These are phyloP conservation scores for Poecile atricapillus DNA, from an alignment of 2,113 vertebrate species.

Conservation along the genomic window DNA sequence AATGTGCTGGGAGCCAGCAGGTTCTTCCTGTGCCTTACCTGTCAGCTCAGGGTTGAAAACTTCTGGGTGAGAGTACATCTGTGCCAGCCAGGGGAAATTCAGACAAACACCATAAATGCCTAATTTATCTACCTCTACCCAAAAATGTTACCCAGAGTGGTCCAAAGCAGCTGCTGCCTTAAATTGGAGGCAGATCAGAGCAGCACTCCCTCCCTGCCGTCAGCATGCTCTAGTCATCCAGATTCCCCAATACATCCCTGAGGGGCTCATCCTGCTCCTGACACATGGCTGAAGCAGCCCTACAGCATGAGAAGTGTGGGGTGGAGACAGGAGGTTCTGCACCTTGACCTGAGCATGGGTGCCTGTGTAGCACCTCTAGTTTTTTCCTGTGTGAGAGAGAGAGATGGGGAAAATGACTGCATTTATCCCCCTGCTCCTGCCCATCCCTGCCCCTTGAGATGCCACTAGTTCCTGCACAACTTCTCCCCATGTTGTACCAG, in stretches of 20 bases:
- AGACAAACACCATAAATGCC: neutral
- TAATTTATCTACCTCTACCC: neutral
- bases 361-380: fast-evolving
- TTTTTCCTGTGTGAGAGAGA: neutral
- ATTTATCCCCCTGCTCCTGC: neutral
- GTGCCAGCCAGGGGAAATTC: neutral
- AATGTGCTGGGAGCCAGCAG: neutral
- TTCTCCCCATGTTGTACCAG: neutral
- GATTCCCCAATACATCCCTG: neutral
- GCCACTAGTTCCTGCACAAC: neutral
- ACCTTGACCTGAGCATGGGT: neutral
- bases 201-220: neutral
- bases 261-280: neutral
- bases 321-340: fast-evolving
- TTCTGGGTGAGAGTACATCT: neutral
- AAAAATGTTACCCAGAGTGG: neutral
- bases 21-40: neutral
- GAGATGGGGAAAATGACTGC: neutral
- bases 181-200: neutral
- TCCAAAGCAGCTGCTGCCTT: neutral
- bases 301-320: fast-evolving
- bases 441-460: fast-evolving
- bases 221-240: neutral
- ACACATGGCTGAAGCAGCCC: fast-evolving
- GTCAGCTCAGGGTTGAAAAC: neutral